phyloP scores from a whole-genome alignment of 1,140 invertebrate species.

The Cyclina sinensis region DNA sequence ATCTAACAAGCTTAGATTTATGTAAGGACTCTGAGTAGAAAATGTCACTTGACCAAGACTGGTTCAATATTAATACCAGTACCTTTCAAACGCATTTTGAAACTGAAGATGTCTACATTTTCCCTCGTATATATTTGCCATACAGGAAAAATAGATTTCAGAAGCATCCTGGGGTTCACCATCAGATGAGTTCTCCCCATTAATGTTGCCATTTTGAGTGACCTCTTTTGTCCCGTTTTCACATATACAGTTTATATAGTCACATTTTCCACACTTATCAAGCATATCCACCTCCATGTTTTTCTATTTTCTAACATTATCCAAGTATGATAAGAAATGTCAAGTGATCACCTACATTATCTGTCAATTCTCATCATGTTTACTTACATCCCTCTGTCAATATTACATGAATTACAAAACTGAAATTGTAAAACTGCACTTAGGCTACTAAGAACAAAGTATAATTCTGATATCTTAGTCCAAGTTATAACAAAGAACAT shows the following conservation, averaged over 20 bases:
- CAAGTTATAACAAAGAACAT: no score
- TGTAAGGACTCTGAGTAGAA: no score
- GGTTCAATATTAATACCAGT: no score
- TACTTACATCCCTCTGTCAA: no score
- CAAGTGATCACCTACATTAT: no score
- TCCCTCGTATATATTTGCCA: constrained; percentile 64
- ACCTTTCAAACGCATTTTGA: constrained; percentile 65
- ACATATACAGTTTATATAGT: constrained; percentile 67
- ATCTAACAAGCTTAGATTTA: no score
- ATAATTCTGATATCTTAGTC: no score
- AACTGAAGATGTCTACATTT: constrained; percentile 63
- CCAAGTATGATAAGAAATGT: no score
- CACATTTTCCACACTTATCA: constrained; percentile 32
- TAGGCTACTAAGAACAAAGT: no score
- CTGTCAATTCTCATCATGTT: no score
- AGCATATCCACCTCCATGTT: constrained; percentile 20
- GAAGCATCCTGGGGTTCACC: constrained; percentile 46
- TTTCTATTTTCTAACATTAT: constrained; percentile 37
- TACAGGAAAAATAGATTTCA: constrained; percentile 62
- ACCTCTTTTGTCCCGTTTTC: not conserved
- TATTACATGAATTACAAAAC: no score
- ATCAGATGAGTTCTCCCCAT: constrained; percentile 53
- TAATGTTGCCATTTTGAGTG: constrained; percentile 29
- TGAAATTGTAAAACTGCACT: not conserved
- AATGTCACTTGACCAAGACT: no score